Percentiles rank a stretch among this genome's conserved stretches.
Conservation (phyloP, 2,797 vertebrate genomes). For the Phylloscopus collybita region DNA sequence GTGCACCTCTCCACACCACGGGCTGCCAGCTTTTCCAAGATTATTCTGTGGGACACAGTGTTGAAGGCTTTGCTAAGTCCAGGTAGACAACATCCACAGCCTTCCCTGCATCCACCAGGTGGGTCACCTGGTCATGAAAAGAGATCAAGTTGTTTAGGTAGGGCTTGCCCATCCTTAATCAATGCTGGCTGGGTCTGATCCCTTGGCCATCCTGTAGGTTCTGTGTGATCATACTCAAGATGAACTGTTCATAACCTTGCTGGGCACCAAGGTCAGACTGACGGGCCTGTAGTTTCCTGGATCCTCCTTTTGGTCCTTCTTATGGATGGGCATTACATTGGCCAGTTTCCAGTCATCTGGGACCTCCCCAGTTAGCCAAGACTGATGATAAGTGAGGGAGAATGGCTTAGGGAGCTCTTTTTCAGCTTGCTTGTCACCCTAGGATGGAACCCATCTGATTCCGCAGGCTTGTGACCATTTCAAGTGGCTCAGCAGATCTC, state of each 20-base stretch:
- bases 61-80: neutral
- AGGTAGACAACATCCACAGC: too few species aligned
- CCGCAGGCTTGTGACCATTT: neutral
- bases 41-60: neutral
- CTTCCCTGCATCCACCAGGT: neutral
- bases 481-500: neutral
- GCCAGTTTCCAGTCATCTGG: neutral
- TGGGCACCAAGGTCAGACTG: neutral
- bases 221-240: neutral
- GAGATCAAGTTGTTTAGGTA: neutral
- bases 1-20: neutral
- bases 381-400: neutral
- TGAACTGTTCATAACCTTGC: neutral
- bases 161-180: neutral
- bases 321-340: neutral
- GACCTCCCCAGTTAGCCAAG: neutral
- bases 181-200: neutral
- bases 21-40: neutral
- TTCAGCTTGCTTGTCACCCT: neutral
- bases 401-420: neutral
- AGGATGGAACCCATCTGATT: neutral
- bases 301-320: neutral
- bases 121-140: neutral
- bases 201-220: neutral
- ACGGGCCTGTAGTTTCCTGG: neutral